Conservation (phyloP, 2,113 vertebrate genomes). For the Pachycephala philippinensis region DNA sequence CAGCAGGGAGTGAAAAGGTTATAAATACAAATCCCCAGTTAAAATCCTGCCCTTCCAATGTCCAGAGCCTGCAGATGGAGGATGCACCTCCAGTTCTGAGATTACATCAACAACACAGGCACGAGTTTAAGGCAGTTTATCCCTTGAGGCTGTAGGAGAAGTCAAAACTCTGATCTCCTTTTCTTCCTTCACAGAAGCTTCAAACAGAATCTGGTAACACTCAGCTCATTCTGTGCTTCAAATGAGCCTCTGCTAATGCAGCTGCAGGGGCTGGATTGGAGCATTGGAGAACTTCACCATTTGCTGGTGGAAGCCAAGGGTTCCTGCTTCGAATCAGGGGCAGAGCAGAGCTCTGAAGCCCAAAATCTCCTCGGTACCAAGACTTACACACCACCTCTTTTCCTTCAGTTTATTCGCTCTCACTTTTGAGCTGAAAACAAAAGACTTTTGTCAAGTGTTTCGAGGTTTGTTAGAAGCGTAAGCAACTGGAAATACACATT, state of each 20-base stretch:
- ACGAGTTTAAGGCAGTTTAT: not conserved
- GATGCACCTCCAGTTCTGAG: not conserved
- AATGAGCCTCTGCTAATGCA: not conserved
- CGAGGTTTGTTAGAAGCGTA: not conserved
- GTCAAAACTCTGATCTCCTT: not conserved
- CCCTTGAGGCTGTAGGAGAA: not conserved
- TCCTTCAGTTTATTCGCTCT: not conserved
- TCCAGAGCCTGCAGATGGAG: not conserved
- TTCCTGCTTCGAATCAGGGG: not conserved
- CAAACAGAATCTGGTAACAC: not conserved
- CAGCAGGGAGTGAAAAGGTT: not conserved
- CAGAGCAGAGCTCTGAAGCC: not conserved
- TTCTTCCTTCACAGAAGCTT: not conserved
- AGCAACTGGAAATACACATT: not conserved
- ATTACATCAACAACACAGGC: fast-evolving
- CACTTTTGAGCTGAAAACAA: not conserved
- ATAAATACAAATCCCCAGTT: not conserved
- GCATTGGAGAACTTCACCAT: not conserved
- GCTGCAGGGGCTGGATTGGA: not conserved
- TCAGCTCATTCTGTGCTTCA: not conserved
- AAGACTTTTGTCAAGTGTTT: not conserved
- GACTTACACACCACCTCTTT: not conserved
- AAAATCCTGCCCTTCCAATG: not conserved
- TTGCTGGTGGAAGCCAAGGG: not conserved
- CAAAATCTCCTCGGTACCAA: not conserved